Conservation (phyloP, 1,140 invertebrate species). For the Anthonomus grandis region DNA sequence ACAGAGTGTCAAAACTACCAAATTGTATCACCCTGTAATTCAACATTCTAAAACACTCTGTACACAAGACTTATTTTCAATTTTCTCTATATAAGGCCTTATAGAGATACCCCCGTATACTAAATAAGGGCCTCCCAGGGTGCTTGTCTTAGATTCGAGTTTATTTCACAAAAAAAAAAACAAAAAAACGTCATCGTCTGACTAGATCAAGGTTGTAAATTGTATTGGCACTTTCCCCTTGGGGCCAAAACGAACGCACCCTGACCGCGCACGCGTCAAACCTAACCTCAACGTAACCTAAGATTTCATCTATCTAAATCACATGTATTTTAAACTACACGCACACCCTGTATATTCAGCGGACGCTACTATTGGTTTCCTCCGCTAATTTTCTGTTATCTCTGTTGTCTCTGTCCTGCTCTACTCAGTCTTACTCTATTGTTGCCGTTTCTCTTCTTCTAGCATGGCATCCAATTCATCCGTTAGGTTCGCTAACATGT, state of each 20-base stretch:
- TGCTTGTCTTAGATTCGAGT: no score
- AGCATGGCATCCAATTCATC: constrained; percentile 93
- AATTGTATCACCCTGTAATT: no score
- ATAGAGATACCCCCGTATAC: no score
- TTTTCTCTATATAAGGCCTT: no score
- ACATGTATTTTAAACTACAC: background rate
- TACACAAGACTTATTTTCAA: no score
- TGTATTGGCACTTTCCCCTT: no score
- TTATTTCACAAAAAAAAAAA: no score
- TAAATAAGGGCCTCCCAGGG: no score
- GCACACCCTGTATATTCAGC: background rate
- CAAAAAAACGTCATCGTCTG: no score
- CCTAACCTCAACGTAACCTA: background rate
- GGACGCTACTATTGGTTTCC: background rate
- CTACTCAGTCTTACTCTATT: constrained; percentile 36
- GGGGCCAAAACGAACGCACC: background rate
- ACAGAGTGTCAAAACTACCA: no score
- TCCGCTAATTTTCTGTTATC: background rate
- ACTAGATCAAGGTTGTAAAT: no score
- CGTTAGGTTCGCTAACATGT: constrained; percentile 91
- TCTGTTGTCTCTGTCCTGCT: background rate
- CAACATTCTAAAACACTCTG: no score
- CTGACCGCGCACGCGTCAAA: background rate
- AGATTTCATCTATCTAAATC: background rate
- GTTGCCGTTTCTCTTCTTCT: constrained; percentile 80